Base-by-base conservation (phyloP, 2,888 invertebrate genomes). In the Ypsolopha scabrella region DNA sequence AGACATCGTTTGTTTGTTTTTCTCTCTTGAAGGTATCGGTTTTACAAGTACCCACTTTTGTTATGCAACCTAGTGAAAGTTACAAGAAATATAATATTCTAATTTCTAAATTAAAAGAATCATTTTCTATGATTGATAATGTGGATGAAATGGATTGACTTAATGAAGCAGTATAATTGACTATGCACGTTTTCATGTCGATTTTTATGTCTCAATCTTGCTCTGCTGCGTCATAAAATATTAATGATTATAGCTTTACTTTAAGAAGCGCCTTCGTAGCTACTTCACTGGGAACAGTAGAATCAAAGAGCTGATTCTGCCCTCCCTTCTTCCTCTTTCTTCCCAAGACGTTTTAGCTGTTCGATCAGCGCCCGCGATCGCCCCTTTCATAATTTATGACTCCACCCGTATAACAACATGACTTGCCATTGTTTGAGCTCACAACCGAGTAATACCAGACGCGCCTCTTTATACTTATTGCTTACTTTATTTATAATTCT, bases 341-440 rank as follows among this genome's bases (percentile, higher is more conserved):
- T 66, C 63, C 63, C 63, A 67, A 49, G 41, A 24, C 33, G 67
- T 62, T 63, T 67, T 59, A 60, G 61, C 51, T 52, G 63, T 64
- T 62, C 61, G 65, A 67, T 67, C 60, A 65, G 64, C 67, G 67
- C 65, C 64, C 65, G 65, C 63, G 63, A 67, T 71, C 63, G 67
- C 65, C 67, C 69, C 63, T 61, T 24, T 62, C 63, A 68, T 69
- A 67, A 76, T 73, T 78, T 75, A 75, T 70, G 64, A 66, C 64
- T 70, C 65, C 64, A 72, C 72, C 70, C 74, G 68, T 71, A 73
- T 71, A 68, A 64, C 65, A 56, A 65, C 62, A 66, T 65, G 68
- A 70, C 67, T 68, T 71, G 65, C 63, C 66, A 72, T 72, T 73
- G 69, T 73, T 73, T 65, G 61, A 68, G 66, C 65, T 61, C 39